These are phyloP conservation scores for Myotis planiceps DNA, from an alignment of 2,797 vertebrate genomes.

Conservation along the genomic window DNA sequence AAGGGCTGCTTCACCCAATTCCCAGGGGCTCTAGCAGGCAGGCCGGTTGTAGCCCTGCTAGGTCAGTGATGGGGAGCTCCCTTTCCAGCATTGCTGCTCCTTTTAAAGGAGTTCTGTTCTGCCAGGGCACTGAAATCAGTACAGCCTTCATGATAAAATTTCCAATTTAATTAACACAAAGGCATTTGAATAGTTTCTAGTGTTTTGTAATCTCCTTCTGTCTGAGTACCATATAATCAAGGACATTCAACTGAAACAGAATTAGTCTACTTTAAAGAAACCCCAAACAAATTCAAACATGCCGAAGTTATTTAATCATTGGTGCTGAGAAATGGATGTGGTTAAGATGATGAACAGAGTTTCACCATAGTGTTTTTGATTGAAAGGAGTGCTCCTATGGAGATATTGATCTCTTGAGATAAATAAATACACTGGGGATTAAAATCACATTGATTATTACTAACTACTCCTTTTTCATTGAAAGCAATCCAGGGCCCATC, in stretches of 20 bases:
- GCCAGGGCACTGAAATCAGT: slow-evolving; percentile 64
- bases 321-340: slow-evolving; percentile 65
- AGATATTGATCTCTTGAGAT: slow-evolving; percentile 71
- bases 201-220: slow-evolving; percentile 77
- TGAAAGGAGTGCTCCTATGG: slow-evolving; percentile 42
- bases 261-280: slow-evolving; percentile 77
- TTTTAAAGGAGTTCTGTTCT: slow-evolving; percentile 64
- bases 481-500: slow-evolving; percentile 61
- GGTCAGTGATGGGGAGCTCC: slow-evolving; percentile 42
- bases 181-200: slow-evolving; percentile 71
- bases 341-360: slow-evolving; percentile 66
- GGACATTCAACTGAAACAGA: slow-evolving; percentile 74
- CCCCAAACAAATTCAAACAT: slow-evolving; percentile 77
- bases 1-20: neutral
- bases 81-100: neutral
- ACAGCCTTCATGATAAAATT: slow-evolving; percentile 76
- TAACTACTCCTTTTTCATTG: slow-evolving; percentile 61
- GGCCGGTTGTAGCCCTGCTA: slow-evolving; percentile 2
- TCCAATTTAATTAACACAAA: slow-evolving; percentile 79
- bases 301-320: slow-evolving; percentile 77
- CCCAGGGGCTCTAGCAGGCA: neutral
- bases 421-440: slow-evolving; percentile 70
- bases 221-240: slow-evolving; percentile 77
- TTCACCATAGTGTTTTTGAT: slow-evolving; percentile 60
- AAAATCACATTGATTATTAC: slow-evolving; percentile 74